Conservation (phyloP, 2,888 invertebrate species). For the Drosophila monieri region DNA sequence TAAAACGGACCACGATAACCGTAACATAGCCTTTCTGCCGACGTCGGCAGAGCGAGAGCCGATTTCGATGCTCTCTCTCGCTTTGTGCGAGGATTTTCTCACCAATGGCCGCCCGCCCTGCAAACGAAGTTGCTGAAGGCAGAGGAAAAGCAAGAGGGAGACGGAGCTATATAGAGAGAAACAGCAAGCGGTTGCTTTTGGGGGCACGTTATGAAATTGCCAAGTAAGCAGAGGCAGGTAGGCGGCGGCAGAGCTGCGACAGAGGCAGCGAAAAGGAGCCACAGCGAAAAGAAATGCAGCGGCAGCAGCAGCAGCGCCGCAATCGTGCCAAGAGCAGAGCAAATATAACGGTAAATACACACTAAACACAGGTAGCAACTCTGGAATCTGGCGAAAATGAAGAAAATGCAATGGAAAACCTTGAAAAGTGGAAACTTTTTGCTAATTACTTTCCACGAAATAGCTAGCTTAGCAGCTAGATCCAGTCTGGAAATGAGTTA, state of each 20-base stretch:
- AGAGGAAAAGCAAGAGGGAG: slow-evolving; percentile 24
- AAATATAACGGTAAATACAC: slow-evolving; percentile 59
- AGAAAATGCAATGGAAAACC: slow-evolving; percentile 4
- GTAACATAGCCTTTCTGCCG: slow-evolving; percentile 51
- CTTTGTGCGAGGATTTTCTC: slow-evolving; percentile 18
- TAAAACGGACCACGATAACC: slow-evolving; percentile 1
- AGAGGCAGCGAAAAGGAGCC: slow-evolving; percentile 56
- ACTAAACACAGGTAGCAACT: slow-evolving; percentile 27
- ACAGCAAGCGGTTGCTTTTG: slow-evolving; percentile 47
- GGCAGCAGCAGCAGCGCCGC: slow-evolving; percentile 36
- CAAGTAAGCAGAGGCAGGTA: slow-evolving; percentile 56
- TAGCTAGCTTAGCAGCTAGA: not conserved
- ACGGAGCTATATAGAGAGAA: slow-evolving; percentile 39
- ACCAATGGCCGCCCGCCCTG: slow-evolving; percentile 65
- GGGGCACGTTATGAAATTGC: slow-evolving; percentile 72
- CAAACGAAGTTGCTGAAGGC: slow-evolving; percentile 62
- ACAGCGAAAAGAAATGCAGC: slow-evolving; percentile 42
- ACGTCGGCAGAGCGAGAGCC: slow-evolving; percentile 17
- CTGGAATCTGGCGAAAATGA: slow-evolving; percentile 30
- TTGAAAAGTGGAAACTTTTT: not conserved
- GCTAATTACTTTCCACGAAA: not conserved
- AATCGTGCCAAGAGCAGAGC: slow-evolving; percentile 45
- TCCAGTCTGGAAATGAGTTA: slow-evolving; percentile 37
- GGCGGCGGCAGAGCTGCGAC: slow-evolving; percentile 39
- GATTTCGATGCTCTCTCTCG: slow-evolving; percentile 34